Conservation (phyloP, 2,113 vertebrate species). For the Jaculus jaculus region DNA sequence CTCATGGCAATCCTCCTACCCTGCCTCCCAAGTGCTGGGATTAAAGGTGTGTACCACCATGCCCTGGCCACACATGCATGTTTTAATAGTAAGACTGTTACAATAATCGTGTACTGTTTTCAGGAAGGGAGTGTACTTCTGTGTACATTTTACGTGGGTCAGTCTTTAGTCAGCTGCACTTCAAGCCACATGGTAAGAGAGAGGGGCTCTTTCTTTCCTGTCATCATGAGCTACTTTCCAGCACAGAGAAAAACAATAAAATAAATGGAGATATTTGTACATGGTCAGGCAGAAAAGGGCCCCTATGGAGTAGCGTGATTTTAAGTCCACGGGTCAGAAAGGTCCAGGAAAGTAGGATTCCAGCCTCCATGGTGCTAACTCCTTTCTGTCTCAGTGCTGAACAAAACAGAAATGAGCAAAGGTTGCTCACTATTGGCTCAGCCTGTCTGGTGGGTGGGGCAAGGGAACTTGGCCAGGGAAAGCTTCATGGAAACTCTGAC, state of each 20-base stretch:
- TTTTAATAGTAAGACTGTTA: neutral
- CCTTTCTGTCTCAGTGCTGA: neutral
- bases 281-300: neutral
- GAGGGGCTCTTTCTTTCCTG: neutral
- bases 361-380: fast-evolving
- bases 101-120: neutral
- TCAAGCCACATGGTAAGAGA: neutral
- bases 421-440: fast-evolving
- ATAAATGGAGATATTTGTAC: neutral
- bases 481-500: neutral
- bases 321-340: neutral
- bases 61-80: neutral
- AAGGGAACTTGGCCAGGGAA: neutral
- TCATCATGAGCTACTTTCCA: neutral
- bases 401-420: neutral
- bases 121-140: no score
- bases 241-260: neutral
- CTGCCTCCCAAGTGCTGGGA: no score
- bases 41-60: no score
- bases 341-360: fast-evolving
- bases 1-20: no score
- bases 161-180: neutral
- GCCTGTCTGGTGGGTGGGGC: fast-evolving
- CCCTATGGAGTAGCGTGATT: no score
- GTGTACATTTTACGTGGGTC: neutral